Conservation (phyloP, 2,797 vertebrate genomes). For the Buceros bicornis region DNA sequence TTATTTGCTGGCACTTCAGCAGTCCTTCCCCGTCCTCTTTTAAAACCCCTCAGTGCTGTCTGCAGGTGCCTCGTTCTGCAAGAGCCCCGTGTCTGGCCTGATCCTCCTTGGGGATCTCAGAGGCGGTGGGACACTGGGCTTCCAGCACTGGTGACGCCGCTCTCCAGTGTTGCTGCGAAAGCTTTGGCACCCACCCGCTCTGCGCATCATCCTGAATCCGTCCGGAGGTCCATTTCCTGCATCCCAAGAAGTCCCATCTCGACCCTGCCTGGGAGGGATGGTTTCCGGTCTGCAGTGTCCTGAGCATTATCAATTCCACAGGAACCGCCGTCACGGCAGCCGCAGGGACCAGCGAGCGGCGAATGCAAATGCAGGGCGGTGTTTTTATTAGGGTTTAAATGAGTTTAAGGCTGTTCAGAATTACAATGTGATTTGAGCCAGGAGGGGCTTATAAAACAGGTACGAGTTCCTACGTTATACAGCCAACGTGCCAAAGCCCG, state of each 20-base stretch:
- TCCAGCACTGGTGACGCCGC: not conserved
- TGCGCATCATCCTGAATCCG: not conserved
- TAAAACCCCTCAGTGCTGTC: not conserved
- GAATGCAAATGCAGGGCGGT: constrained; percentile 59
- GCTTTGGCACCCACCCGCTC: not conserved
- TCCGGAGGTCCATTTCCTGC: not conserved
- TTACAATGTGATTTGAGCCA: constrained; percentile 63
- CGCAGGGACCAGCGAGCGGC: not conserved
- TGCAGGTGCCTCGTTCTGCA: not conserved
- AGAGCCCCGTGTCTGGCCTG: not conserved
- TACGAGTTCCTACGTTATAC: constrained; percentile 31
- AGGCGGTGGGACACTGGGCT: not conserved
- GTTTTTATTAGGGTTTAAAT: constrained; percentile 77
- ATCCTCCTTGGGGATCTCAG: not conserved
- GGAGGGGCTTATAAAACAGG: constrained; percentile 57
- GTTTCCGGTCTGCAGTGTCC: not conserved
- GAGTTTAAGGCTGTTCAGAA: constrained; percentile 69
- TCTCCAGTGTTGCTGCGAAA: not conserved
- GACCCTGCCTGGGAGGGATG: not conserved
- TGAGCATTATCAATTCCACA: not conserved
- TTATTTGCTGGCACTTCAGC: not conserved
- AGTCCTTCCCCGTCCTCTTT: not conserved
- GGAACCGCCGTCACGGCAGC: constrained; percentile 18
- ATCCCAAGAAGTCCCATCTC: not conserved
- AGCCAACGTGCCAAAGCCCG: not conserved